Evolutionary conservation across 30 jellyfish, hydroid and myxozoan genomes (phyloP), one percentile per base, ranked within the genome.

Genomic region (Morbakka virulenta): DNA sequence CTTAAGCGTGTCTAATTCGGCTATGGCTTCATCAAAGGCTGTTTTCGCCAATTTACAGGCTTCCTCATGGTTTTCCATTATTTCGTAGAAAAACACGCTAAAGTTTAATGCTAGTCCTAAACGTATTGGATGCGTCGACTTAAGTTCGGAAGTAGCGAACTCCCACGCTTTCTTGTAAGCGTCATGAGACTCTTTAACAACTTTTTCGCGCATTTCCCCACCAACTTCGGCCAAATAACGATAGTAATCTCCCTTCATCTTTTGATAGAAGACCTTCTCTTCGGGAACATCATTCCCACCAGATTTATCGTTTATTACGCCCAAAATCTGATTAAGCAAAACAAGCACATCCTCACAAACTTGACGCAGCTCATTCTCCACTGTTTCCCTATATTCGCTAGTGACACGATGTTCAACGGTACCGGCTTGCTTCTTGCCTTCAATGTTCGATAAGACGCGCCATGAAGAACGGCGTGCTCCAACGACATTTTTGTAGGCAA

Each of bases 391-490:
- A 82, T 79, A 79, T 31, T 65, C 52, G 33, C 50, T 77, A 32
- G 82, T 86, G 87, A 84, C 62, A 49, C 86, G 85, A 61, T 65
- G 34, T 48, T 81, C 72, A 74, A 76, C 83, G 28, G 82, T 94
- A 35, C 74, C 92, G n/a, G 1, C 83, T 41, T 62, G 72, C n/a
- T 85, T 41, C 78, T 92, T 92, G 30, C 50, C 87, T 32, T 86
- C 96, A 50, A 85, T 80, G 80, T 95, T 81, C 4, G 95, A 63
- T 9, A 92, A 72, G 35, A 86, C 98, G 50, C 98, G 72, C 98
- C 98, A 92, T 24, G 98, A 92, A 0, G 98, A 87, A 2, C 98
- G 76, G 17, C 91, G 63, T 0, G 96, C 98, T 31, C 98, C 98
- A 52, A 92, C 98, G 13, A 92, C 82, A 72, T 92, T 92, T 79